Conservation (phyloP, 2,113 vertebrate genomes). For the Synodontis membranacea region DNA sequence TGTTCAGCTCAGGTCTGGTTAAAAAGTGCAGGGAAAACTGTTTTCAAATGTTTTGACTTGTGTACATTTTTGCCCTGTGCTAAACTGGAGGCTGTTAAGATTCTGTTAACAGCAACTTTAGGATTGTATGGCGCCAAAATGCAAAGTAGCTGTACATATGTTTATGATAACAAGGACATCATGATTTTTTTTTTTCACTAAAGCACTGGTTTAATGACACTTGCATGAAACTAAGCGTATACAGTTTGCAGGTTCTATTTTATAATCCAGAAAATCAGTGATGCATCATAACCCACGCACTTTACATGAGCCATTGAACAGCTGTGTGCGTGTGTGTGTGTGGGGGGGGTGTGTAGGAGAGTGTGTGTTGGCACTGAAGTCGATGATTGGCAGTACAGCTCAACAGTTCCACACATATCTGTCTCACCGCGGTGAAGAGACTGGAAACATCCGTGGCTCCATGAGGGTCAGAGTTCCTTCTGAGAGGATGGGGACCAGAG, state of each 20-base stretch:
- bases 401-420: slow-evolving; percentile 96
- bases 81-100: no score
- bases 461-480: slow-evolving; percentile 94
- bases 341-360: slow-evolving; percentile 82
- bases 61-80: background rate
- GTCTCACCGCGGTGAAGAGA: slow-evolving; percentile 93
- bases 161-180: no score
- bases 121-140: no score
- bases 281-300: background rate
- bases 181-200: no score
- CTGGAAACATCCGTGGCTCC: slow-evolving; percentile 92
- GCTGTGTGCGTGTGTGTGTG: slow-evolving; percentile 58
- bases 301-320: background rate
- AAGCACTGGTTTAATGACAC: no score
- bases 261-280: background rate
- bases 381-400: slow-evolving; percentile 94
- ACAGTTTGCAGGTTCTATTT: background rate
- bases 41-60: background rate
- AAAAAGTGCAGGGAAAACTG: no score
- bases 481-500: slow-evolving; percentile 90
- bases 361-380: slow-evolving; percentile 94
- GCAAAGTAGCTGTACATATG: no score
- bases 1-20: background rate
- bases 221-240: no score
- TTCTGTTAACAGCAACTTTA: no score